Evolutionary conservation across 2,113 vertebrate species (phyloP), one percentile per base, ranked within the genome.

Genomic region (Suricata suricatta): DNA sequence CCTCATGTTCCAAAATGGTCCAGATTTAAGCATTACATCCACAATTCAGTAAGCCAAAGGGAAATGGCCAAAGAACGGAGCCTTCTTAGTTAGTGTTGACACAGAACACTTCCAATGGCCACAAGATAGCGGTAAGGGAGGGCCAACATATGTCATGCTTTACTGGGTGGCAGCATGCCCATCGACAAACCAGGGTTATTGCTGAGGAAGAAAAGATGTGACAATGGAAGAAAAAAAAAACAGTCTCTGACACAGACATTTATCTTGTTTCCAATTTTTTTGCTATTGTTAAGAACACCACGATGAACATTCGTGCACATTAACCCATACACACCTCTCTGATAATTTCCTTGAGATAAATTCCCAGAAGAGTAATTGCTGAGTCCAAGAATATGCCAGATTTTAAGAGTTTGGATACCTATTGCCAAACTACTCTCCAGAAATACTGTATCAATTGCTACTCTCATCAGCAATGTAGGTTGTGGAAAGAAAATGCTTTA

Each of bases 401-500:
- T 90, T 93, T 88, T 90, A 87, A 96, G 89, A 93, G 90, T 95
- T 92, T 97, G 93, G 71, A 93, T 54, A 54, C 14, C 23, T 84
- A 86, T 83, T 86, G 71, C 83, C 87, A 96, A 98, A 95, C 72
- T 54, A 35, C 52, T 91, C 83, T 92, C 76, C 79, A 95, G 85
- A 97, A 96, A 97, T 96, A 97, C 31, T 68, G 44, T 80, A 95
- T 87, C 87, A 83, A n/a, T 96, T 97, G 87, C 89, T 93, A 89
- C 69, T 81, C 87, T 87, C 54, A 92, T 96, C 80, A 93, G 83
- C 54, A 89, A 76, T 96, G 68, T 95, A 93, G 12, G 94, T 77
- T 91, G 60, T 69, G 44, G 41, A 95, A 14, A 95, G 86, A 89
- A 95, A 89, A 95, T 80, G 68, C 92, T 93, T 95, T 93, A 85